A percentile compares a stretch with the other conserved stretches of the same genome.
These are phyloP conservation scores for Dasyurus viverrinus DNA, from an alignment of 2,113 vertebrate genomes.

Conservation along the genomic window DNA sequence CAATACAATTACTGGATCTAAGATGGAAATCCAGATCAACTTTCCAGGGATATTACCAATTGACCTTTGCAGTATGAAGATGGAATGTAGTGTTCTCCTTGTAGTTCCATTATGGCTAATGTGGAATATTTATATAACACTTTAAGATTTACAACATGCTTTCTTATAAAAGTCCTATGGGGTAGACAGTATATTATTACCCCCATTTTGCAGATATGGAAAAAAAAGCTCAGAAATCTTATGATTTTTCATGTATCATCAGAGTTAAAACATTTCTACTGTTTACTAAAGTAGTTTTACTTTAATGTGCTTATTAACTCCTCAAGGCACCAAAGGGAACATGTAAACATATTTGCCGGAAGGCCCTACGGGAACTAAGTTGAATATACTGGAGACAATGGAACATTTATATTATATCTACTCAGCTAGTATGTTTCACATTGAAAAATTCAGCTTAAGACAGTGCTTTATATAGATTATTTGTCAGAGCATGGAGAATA, in stretches of 20 bases:
- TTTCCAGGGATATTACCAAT: not conserved
- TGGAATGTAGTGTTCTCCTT: not conserved
- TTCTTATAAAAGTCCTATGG: not conserved
- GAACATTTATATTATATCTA: not conserved
- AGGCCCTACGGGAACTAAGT: not conserved
- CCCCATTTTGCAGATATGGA: not conserved
- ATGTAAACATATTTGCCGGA: not conserved
- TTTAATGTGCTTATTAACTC: not conserved
- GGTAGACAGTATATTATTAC: not conserved
- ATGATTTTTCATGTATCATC: not conserved
- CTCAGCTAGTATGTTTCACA: not conserved
- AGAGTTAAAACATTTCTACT: not conserved
- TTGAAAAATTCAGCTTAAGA: not conserved
- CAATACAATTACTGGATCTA: not conserved
- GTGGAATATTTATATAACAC: not conserved
- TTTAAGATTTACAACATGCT: not conserved
- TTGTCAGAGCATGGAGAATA: not conserved
- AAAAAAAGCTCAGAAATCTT: not conserved
- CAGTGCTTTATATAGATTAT: not conserved
- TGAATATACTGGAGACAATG: not conserved
- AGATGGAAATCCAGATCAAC: not conserved
- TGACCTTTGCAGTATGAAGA: not conserved
- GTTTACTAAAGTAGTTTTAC: not conserved
- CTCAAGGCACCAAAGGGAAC: not conserved
- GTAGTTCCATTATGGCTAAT: not conserved